A percentile compares a stretch with the other conserved stretches of the same genome.
phyloP scores from a whole-genome alignment of 1,140 invertebrate species.

The Rhopalosiphum padi region DNA sequence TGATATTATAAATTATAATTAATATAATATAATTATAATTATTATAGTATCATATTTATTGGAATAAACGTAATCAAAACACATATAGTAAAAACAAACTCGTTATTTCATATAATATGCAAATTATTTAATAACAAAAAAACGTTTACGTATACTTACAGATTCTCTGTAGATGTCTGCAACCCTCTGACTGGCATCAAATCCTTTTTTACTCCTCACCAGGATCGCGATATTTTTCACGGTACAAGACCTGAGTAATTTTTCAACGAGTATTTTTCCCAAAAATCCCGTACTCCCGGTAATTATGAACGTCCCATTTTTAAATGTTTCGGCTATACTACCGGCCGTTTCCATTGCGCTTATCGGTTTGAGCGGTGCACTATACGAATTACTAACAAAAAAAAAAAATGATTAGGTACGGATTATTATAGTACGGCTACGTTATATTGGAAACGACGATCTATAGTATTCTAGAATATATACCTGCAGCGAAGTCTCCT shows the following conservation, averaged over 20 bases:
- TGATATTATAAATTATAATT: too few relatives aligned
- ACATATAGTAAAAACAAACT: neutral
- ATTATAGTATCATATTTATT: too few relatives aligned
- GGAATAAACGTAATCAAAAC: too few relatives aligned
- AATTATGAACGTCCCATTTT: neutral
- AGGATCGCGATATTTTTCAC: neutral
- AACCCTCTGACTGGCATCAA: neutral
- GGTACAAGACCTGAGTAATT: constrained; percentile 31
- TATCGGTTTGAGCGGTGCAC: neutral
- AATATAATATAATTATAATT: too few relatives aligned
- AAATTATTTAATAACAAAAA: neutral
- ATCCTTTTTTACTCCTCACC: constrained; percentile 22
- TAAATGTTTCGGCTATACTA: neutral
- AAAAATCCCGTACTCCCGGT: constrained; percentile 37
- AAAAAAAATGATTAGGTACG: neutral
- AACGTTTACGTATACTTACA: neutral
- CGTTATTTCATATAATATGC: neutral
- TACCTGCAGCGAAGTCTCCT: neutral
- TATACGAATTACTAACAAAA: neutral
- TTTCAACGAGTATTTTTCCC: constrained; percentile 15
- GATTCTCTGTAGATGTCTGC: neutral
- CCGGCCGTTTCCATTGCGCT: neutral
- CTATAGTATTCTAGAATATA: neutral
- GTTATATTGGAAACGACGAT: neutral
- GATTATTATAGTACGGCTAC: neutral